These are phyloP conservation scores for Chondrilla cf. caribensis DNA, from an alignment of 37 sponge, comb jelly and placozoan species.

Conservation along the genomic window DNA sequence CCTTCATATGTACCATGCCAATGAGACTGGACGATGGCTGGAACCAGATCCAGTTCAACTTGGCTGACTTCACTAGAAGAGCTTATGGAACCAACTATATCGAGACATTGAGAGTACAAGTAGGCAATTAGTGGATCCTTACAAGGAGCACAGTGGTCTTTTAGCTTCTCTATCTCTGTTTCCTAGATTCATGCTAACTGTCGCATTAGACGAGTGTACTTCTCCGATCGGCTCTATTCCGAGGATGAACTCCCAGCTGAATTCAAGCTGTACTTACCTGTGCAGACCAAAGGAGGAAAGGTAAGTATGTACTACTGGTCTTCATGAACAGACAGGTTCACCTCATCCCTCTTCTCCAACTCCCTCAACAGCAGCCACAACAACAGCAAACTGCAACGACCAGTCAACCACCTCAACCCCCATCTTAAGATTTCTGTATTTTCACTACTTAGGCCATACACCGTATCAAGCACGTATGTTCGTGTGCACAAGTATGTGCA, in stretches of 20 bases:
- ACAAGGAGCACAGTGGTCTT: not conserved
- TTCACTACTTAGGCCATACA: too few species aligned
- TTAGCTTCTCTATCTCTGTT: not conserved
- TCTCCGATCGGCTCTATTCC: slow-evolving; percentile 94
- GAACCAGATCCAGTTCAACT: slow-evolving; percentile 99
- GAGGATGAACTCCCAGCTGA: slow-evolving; percentile 98
- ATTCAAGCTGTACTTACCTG: slow-evolving; percentile 98
- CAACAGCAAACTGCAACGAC: too few species aligned
- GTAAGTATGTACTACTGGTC: not conserved
- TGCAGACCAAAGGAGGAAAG: slow-evolving; percentile 66
- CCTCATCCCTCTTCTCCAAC: too few species aligned
- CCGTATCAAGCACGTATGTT: too few species aligned
- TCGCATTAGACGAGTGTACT: slow-evolving; percentile 96
- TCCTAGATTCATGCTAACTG: slow-evolving; percentile 97
- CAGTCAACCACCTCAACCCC: too few species aligned
- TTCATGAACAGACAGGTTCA: too few species aligned
- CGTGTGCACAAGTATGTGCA: too few species aligned
- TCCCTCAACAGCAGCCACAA: too few species aligned
- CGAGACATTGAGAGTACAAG: slow-evolving; percentile 93
- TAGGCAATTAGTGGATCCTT: not conserved
- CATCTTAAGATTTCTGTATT: too few species aligned
- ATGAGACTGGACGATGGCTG: slow-evolving; percentile 99
- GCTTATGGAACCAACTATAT: slow-evolving; percentile 99
- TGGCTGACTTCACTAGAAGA: slow-evolving; percentile 95
- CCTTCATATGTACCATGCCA: slow-evolving; percentile 99